Percentiles rank a stretch among this genome's conserved stretches.
Evolutionary conservation across 2,797 vertebrate species (phyloP).

Genomic region (Limnodromus scolopaceus): DNA sequence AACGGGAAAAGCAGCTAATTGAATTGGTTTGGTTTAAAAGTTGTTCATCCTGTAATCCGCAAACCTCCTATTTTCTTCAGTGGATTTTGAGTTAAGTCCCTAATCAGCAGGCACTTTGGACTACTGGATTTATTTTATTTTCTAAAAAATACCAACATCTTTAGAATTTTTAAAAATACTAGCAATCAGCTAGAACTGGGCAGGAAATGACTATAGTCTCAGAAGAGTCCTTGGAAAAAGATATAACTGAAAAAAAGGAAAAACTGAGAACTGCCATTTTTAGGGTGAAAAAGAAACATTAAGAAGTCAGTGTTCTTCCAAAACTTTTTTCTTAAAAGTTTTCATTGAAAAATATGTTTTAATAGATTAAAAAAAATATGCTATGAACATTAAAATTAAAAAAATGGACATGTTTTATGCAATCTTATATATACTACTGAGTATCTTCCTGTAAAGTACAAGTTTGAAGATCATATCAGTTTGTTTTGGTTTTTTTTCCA

Average conservation of each 20-base stretch:
- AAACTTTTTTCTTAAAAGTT: background rate
- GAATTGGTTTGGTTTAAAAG: background rate
- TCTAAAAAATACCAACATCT: background rate
- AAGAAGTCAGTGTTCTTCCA: background rate
- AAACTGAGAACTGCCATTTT: background rate
- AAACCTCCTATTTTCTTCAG: background rate
- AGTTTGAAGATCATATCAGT: background rate
- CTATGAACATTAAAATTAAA: background rate
- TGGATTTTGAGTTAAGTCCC: background rate
- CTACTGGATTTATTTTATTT: background rate
- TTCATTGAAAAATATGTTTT: background rate
- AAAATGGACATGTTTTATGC: background rate
- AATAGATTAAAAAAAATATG: background rate
- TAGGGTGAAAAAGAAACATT: background rate
- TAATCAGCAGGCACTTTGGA: background rate
- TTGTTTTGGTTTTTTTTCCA: background rate
- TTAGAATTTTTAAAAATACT: background rate
- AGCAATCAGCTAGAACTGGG: background rate
- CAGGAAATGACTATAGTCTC: background rate
- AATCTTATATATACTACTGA: background rate
- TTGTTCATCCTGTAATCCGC: background rate
- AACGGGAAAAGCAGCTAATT: background rate
- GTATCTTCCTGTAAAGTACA: background rate
- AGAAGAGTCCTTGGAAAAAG: background rate
- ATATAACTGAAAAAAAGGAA: background rate